These are phyloP conservation scores for Ischnus inquisitorius DNA, from an alignment of 2,888 invertebrate species.

Conservation along the genomic window DNA sequence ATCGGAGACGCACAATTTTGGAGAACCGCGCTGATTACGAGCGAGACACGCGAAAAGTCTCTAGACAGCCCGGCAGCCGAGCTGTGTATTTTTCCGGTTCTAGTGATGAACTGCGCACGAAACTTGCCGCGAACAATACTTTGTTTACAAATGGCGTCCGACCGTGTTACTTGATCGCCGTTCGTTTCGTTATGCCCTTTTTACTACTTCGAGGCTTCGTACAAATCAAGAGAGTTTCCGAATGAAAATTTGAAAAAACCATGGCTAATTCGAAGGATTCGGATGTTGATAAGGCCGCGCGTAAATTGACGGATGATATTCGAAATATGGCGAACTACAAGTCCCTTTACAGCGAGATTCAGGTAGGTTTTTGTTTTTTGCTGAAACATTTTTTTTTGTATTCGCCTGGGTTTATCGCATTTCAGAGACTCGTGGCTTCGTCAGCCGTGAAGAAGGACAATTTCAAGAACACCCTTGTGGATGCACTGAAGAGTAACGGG, in stretches of 20 bases:
- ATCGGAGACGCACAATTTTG: neutral
- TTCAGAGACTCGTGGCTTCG: slow-evolving; percentile 92
- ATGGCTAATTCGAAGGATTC: slow-evolving; percentile 86
- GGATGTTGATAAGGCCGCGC: slow-evolving; percentile 91
- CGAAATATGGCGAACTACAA: slow-evolving; percentile 92
- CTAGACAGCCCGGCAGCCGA: neutral
- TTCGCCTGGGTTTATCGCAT: slow-evolving; percentile 56
- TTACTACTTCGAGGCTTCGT: slow-evolving; percentile 1
- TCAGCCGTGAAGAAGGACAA: slow-evolving; percentile 92
- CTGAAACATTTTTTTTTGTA: slow-evolving; percentile 18
- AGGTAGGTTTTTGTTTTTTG: slow-evolving; percentile 86
- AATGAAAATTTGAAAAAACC: neutral
- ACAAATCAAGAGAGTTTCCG: slow-evolving; percentile 32
- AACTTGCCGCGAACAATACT: slow-evolving; percentile 39
- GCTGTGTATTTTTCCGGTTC: neutral
- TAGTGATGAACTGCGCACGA: neutral
- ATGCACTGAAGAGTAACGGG: slow-evolving; percentile 92
- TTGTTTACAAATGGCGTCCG: slow-evolving; percentile 84
- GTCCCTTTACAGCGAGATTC: slow-evolving; percentile 92
- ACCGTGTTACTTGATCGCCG: neutral
- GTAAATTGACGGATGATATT: slow-evolving; percentile 93
- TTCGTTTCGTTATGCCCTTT: slow-evolving; percentile 5
- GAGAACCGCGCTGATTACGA: neutral
- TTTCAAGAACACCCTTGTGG: slow-evolving; percentile 91
- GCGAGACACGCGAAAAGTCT: slow-evolving; percentile 1